These are phyloP conservation scores for Plagodis pulveraria DNA, from an alignment of 2,888 invertebrate species.

Conservation along the genomic window DNA sequence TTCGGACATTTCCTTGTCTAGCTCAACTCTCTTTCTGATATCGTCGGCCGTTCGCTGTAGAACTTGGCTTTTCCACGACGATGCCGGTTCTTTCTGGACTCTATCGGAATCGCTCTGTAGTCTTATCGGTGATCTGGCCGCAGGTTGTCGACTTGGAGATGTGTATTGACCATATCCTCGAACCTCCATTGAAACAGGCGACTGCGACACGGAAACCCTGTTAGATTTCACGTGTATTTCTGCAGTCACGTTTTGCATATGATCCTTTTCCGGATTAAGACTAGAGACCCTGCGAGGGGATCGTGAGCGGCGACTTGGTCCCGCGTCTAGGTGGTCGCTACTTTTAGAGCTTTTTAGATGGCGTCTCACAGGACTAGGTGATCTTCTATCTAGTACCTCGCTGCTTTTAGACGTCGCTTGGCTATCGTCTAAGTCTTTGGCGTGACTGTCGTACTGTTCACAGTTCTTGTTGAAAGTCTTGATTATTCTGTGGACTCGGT, in stretches of 20 bases:
- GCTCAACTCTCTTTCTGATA: conserved; percentile 67
- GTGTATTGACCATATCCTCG: conserved; percentile 61
- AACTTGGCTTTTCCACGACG: conserved; percentile 77
- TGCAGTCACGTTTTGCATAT: conserved; percentile 71
- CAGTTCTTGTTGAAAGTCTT: conserved; percentile 69
- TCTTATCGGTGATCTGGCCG: conserved; percentile 64
- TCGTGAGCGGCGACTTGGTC: conserved; percentile 62
- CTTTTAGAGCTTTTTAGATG: conserved; percentile 73
- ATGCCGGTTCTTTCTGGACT: conserved; percentile 49
- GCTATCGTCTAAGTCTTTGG: conserved; percentile 73
- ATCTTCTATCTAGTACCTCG: conserved; percentile 72
- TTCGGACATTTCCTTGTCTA: conserved; percentile 74
- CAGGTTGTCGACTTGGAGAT: conserved; percentile 67
- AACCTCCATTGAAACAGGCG: conserved; percentile 68
- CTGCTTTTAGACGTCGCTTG: conserved; percentile 81
- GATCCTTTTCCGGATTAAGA: conserved; percentile 44
- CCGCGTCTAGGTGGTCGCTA: conserved; percentile 73
- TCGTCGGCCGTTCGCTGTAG: conserved; percentile 78
- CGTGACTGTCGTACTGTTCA: conserved; percentile 66
- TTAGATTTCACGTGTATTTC: conserved; percentile 79
- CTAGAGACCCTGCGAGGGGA: conserved; percentile 56
- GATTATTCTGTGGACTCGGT: conserved; percentile 67
- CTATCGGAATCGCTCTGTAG: conserved; percentile 61
- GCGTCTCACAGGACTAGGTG: conserved; percentile 66
- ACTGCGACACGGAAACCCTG: conserved; percentile 69